Evolutionary conservation across 2,113 vertebrate species (phyloP).

Genomic region (Xenotilapia longispinis): DNA sequence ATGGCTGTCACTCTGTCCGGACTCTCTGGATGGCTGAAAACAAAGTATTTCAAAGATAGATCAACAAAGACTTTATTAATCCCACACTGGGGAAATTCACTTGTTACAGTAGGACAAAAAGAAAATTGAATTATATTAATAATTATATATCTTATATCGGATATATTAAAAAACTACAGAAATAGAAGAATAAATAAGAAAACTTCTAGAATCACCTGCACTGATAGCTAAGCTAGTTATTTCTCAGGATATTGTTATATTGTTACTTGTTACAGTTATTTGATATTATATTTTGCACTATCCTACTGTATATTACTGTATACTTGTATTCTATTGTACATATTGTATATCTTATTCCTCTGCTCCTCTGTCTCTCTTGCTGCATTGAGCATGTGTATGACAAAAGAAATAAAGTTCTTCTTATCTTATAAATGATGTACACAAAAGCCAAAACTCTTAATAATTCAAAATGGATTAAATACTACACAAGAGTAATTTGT

Average conservation of each 20-base stretch:
- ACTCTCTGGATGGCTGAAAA: slow-evolving; percentile 38
- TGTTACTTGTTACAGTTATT: neutral
- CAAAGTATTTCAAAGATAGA: neutral
- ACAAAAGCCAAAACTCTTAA: neutral
- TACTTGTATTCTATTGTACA: neutral
- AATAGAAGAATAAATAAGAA: neutral
- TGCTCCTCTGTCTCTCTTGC: neutral
- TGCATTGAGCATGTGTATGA: fast-evolving
- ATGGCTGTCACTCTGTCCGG: slow-evolving; percentile 41
- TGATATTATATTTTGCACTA: neutral
- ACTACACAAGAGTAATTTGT: neutral
- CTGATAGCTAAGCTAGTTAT: neutral
- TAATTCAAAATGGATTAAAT: neutral
- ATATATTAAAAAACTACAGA: neutral
- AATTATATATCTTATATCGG: neutral
- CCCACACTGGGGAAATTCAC: neutral
- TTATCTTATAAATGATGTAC: neutral
- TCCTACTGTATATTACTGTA: neutral
- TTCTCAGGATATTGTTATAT: neutral
- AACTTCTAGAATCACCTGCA: neutral
- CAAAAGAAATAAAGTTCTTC: neutral
- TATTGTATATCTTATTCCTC: neutral
- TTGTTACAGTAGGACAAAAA: neutral
- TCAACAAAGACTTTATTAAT: neutral
- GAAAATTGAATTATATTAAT: neutral